A percentile compares a stretch with the other conserved stretches of the same genome.
Conservation (phyloP, 1,140 invertebrate species). For the Goniozus legneri region DNA sequence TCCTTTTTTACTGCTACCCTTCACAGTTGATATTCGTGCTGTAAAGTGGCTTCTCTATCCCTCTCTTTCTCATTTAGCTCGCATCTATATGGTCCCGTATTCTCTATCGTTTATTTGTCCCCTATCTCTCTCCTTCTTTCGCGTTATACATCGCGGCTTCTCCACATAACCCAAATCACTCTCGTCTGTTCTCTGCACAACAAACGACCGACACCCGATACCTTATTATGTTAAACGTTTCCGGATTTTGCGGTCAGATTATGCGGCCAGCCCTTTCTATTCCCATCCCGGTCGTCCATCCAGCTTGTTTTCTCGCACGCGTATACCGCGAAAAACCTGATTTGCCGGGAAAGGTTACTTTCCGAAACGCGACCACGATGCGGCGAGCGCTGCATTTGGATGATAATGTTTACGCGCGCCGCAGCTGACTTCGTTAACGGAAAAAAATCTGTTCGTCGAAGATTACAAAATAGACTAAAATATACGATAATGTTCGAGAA, state of each 20-base stretch:
- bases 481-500: too few species aligned
- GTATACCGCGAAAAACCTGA: too few species aligned
- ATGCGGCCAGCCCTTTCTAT: slow-evolving; percentile 24
- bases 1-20: too few species aligned
- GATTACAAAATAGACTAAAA: too few species aligned
- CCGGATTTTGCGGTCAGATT: slow-evolving; percentile 50
- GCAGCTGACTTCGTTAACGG: too few species aligned
- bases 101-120: not conserved
- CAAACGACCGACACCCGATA: slow-evolving; percentile 50
- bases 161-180: slow-evolving; percentile 20
- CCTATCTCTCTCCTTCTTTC: slow-evolving; percentile 8
- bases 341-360: too few species aligned
- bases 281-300: slow-evolving; percentile 9
- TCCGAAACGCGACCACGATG: too few species aligned
- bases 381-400: too few species aligned
- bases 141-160: slow-evolving; percentile 14
- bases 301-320: not conserved
- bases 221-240: slow-evolving; percentile 54
- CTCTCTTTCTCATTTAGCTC: not conserved
- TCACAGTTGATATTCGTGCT: too few species aligned
- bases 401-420: too few species aligned
- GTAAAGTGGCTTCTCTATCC: not conserved
- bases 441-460: too few species aligned
- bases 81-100: not conserved
- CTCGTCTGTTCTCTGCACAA: slow-evolving; percentile 29